phyloP scores from a whole-genome alignment of 2,113 vertebrate genomes.

The Plotosus lineatus region DNA sequence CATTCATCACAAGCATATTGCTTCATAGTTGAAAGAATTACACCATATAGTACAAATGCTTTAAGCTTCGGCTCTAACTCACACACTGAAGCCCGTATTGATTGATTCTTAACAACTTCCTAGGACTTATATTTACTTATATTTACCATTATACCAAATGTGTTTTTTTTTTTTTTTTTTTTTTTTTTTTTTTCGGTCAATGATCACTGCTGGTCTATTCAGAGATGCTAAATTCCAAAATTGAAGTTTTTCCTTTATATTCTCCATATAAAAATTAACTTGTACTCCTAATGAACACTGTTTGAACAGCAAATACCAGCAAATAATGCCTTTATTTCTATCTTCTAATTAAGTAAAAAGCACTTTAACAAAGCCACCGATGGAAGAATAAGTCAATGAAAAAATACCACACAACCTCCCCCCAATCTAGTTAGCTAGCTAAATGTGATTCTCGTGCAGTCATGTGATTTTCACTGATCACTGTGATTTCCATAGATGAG shows the following conservation, averaged over 20 bases:
- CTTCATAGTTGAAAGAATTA: background rate
- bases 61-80: background rate
- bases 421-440: background rate
- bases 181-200: background rate
- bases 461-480: background rate
- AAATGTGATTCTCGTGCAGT: background rate
- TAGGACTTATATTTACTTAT: background rate
- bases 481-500: background rate
- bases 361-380: background rate
- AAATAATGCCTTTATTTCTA: background rate
- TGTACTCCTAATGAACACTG: background rate
- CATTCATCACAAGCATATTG: background rate
- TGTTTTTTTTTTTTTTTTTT: background rate
- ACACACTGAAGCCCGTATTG: background rate
- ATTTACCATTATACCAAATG: no score
- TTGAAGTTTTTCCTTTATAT: no score
- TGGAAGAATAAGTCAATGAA: no score
- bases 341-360: background rate
- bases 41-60: background rate
- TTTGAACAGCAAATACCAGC: background rate
- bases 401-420: no score
- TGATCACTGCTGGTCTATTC: no score
- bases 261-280: background rate
- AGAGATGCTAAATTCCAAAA: no score
- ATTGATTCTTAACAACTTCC: background rate